Percentiles rank a stretch among this genome's conserved stretches.
phyloP scores from a whole-genome alignment of 2,113 vertebrate genomes.

The Poeciliopsis turrubarensis region DNA sequence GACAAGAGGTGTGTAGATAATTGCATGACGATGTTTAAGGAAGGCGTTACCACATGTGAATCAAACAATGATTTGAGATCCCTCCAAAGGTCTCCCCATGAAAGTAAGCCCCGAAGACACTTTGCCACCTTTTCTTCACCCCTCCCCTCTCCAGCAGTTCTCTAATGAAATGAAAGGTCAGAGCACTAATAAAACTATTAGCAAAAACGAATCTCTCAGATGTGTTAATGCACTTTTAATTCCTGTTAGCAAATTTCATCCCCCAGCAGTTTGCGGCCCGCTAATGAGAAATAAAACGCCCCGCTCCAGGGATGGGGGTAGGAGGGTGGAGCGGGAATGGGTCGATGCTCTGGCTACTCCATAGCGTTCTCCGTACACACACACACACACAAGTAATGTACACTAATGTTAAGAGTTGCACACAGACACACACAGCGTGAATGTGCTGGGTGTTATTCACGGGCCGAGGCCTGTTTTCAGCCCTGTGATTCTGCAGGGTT shows the following conservation, averaged over 20 bases:
- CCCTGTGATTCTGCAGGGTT: conserved; percentile 84
- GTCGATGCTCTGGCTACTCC: conserved; percentile 76
- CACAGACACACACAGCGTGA: conserved; percentile 67
- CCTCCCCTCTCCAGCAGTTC: conserved; percentile 68
- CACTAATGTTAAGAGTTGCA: conserved; percentile 39
- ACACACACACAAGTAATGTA: conserved; percentile 39
- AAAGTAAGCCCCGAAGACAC: conserved; percentile 51
- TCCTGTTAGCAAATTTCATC: conserved; percentile 89
- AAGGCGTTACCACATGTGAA: conserved; percentile 8
- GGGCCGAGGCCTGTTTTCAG: conserved; percentile 83
- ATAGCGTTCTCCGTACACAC: conserved; percentile 47
- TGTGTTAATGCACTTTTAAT: conserved; percentile 89
- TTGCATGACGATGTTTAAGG: not conserved
- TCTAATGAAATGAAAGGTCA: conserved; percentile 88
- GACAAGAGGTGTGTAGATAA: not conserved
- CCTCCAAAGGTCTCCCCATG: conserved; percentile 51
- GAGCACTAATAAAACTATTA: conserved; percentile 88
- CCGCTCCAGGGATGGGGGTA: conserved; percentile 73
- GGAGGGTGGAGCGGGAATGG: conserved; percentile 61
- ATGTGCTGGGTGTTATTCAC: conserved; percentile 82
- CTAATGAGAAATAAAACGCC: conserved; percentile 88
- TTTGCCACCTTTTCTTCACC: conserved; percentile 42
- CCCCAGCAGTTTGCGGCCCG: conserved; percentile 84
- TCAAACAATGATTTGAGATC: conserved; percentile 27
- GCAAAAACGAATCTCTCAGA: conserved; percentile 85